Percentiles rank a stretch among this genome's conserved stretches.
These are phyloP conservation scores for Scaptodrosophila latifasciaeformis DNA, from an alignment of 2,888 invertebrate species.

Conservation along the genomic window DNA sequence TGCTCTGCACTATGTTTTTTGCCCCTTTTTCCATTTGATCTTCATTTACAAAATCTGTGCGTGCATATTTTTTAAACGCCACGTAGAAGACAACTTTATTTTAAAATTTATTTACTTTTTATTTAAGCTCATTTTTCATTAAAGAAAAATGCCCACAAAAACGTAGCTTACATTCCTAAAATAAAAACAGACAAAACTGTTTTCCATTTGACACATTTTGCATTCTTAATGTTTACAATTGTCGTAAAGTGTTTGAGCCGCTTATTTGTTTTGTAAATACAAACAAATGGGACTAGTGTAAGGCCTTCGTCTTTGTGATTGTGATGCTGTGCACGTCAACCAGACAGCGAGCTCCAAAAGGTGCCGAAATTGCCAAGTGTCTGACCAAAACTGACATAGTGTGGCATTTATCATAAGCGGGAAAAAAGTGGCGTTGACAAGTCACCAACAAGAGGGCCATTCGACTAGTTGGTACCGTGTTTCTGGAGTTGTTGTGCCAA, in stretches of 20 bases:
- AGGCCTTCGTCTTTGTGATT: constrained; percentile 26
- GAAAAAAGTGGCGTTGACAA: background rate
- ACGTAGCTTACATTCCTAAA: too few relatives aligned
- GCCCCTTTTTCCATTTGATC: constrained; percentile 13
- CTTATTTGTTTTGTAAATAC: constrained; percentile 52
- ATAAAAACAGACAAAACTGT: constrained; percentile 49
- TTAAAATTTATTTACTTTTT: constrained; percentile 49
- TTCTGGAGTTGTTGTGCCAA: too few relatives aligned
- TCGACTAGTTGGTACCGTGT: too few relatives aligned
- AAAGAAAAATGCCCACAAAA: background rate
- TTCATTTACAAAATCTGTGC: constrained; percentile 69
- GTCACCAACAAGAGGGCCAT: too few relatives aligned
- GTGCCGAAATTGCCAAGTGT: background rate
- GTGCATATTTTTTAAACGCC: constrained; percentile 62
- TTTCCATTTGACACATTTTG: constrained; percentile 61
- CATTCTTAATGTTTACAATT: constrained; percentile 67
- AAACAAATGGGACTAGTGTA: constrained; percentile 31
- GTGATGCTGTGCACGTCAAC: constrained; percentile 64
- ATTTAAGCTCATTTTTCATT: constrained; percentile 63
- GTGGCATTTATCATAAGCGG: background rate
- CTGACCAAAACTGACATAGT: background rate
- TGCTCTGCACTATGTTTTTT: background rate
- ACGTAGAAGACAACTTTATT: constrained; percentile 64
- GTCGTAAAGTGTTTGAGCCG: constrained; percentile 55
- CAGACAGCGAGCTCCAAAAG: background rate